Evolutionary conservation across 2,797 vertebrate genomes (phyloP), one percentile per base, ranked within the genome.

Genomic region (Onychomys arenicola): DNA sequence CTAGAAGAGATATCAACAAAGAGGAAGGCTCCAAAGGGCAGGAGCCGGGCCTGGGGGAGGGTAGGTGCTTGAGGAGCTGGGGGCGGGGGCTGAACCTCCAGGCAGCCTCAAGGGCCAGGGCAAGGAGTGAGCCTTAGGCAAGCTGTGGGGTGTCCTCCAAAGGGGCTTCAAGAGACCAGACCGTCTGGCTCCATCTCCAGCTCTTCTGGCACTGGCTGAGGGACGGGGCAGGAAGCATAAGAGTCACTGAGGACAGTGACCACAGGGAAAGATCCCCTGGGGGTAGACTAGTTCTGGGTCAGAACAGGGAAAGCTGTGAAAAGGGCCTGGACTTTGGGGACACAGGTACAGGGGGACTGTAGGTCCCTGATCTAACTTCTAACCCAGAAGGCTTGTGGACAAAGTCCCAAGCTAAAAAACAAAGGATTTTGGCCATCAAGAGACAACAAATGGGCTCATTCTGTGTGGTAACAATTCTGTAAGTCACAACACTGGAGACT

Each of bases 111-210:
- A 73, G 27, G 52, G 46, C 17, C 7, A 65, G 40, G 57, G 40
- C 32, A 23, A 29, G 40, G 27, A 17, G 5, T 5, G 1, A 14
- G 12, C 34, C 65, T 75, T n/a, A 23, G 21, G 25, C 34, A 34
- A 37, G 16, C 9, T 34, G 16, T 25, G 27, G 3, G 43, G 40
- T 63, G 23, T 57, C 46, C 32, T n/a, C 19, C 0, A 1, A 21
- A 27, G 25, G 55, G 49, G 43, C 19, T 75, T 59, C 46, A 34
- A 43, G 85, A 34, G 6, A 75, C 40, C 75, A 19, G 5, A 10
- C 4, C 13, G 0, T 23, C 40, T 1, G 6, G 11, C 3, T 27
- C 52, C 59, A 25, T 0, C 27, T n/a, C 34, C 37, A 19, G 34
- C 5, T 29, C 27, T 16, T 37, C 80, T 46, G 34, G 23, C 34